Evolutionary conservation across 2,113 vertebrate species (phyloP).

Genomic region (Erythrocercus mccallii): DNA sequence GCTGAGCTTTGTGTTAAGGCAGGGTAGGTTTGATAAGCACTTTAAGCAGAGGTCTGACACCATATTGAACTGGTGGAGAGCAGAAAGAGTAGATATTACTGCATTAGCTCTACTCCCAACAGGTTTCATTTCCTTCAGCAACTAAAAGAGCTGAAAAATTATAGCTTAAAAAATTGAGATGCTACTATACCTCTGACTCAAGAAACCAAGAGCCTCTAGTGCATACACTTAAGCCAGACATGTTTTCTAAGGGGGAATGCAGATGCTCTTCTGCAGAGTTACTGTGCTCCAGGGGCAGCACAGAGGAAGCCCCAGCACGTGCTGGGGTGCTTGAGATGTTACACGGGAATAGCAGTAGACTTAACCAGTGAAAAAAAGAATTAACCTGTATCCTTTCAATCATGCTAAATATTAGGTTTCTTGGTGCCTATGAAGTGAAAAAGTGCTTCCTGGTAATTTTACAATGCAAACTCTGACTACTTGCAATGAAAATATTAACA

Average conservation of each 20-base stretch:
- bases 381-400: neutral
- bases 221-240: neutral
- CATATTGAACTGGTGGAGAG: neutral
- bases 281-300: neutral
- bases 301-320: neutral
- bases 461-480: neutral
- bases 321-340: neutral
- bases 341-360: neutral
- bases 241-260: neutral
- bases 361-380: neutral
- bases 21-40: neutral
- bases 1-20: neutral
- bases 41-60: neutral
- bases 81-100: neutral
- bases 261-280: neutral
- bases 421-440: neutral
- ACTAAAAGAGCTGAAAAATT: neutral
- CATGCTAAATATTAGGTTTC: neutral
- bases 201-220: neutral
- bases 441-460: neutral
- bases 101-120: neutral
- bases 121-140: neutral
- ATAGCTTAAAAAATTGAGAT: neutral
- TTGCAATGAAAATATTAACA: neutral
- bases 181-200: neutral